Evolutionary conservation across 1,140 invertebrate genomes (phyloP).

Genomic region (Trypoxylus dichotomus): DNA sequence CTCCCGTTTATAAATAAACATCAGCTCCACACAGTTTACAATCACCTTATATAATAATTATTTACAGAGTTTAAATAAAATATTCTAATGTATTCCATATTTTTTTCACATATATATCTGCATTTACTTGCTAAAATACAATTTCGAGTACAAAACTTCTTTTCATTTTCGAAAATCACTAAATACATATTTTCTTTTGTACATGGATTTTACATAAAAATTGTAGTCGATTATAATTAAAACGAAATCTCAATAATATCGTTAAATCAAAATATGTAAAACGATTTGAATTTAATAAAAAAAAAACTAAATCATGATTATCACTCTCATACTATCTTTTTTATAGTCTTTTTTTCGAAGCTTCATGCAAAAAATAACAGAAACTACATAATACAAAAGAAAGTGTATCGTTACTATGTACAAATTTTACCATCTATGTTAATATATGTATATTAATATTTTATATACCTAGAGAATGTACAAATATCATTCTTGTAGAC

Average conservation of each 20-base stretch:
- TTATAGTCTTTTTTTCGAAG: background rate
- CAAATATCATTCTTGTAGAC: constrained; percentile 1
- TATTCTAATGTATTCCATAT: background rate
- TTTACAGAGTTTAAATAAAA: constrained; percentile 23
- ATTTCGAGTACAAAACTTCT: constrained; percentile 12
- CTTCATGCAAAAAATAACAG: background rate
- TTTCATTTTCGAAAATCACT: constrained; percentile 14
- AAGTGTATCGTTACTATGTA: background rate
- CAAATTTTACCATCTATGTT: background rate
- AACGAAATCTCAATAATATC: too few species aligned
- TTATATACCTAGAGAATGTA: constrained; percentile 5
- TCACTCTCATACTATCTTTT: constrained; percentile 10
- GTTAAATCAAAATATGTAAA: background rate
- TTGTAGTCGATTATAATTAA: background rate
- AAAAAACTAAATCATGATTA: constrained; percentile 19
- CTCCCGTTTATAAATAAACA: too few species aligned
- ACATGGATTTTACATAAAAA: constrained; percentile 8
- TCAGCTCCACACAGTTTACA: background rate
- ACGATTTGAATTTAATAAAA: background rate
- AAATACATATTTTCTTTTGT: background rate
- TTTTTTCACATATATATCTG: constrained; percentile 14
- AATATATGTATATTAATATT: background rate
- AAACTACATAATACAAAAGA: background rate
- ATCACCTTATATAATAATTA: constrained; percentile 1
- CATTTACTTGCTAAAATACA: constrained; percentile 14